A percentile compares a stretch with the other conserved stretches of the same genome.
Conservation (phyloP, 2,797 vertebrate genomes). For the Phoeniculus purpureus region DNA sequence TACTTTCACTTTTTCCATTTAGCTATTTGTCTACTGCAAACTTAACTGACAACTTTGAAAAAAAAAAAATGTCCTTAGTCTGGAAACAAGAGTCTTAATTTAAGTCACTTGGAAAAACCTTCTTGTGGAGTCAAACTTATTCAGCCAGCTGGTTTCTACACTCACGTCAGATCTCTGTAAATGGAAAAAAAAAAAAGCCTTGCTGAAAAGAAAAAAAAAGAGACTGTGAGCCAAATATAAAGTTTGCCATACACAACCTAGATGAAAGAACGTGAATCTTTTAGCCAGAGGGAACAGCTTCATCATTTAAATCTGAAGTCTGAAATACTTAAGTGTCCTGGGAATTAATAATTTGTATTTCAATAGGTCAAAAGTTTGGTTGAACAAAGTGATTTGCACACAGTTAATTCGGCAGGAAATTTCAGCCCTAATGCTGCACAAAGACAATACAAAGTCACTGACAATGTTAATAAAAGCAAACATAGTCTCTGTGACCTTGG, state of each 20-base stretch:
- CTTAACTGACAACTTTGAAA: not conserved
- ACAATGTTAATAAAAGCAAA: constrained; percentile 18
- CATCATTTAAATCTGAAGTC: not conserved
- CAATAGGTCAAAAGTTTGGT: constrained; percentile 29
- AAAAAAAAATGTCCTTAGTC: not conserved
- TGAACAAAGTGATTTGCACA: constrained; percentile 1
- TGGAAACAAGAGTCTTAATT: not conserved
- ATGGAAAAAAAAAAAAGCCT: not conserved
- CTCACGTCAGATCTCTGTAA: not conserved
- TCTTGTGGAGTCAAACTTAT: not conserved
- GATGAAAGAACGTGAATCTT: not conserved
- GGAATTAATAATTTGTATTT: not conserved
- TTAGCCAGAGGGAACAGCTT: not conserved
- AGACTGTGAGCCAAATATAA: not conserved
- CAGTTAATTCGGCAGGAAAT: constrained; percentile 19
- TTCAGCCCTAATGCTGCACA: constrained; percentile 4
- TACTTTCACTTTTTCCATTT: not conserved
- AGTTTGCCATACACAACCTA: not conserved
- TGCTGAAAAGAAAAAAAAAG: not conserved
- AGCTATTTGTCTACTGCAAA: not conserved
- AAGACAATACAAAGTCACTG: not conserved
- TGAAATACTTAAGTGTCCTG: not conserved
- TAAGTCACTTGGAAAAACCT: not conserved
- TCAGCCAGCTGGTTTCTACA: not conserved
- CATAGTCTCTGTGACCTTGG: not conserved